Evolutionary conservation across 2,888 invertebrate genomes (phyloP).

Genomic region (Tupiocoris notatus): DNA sequence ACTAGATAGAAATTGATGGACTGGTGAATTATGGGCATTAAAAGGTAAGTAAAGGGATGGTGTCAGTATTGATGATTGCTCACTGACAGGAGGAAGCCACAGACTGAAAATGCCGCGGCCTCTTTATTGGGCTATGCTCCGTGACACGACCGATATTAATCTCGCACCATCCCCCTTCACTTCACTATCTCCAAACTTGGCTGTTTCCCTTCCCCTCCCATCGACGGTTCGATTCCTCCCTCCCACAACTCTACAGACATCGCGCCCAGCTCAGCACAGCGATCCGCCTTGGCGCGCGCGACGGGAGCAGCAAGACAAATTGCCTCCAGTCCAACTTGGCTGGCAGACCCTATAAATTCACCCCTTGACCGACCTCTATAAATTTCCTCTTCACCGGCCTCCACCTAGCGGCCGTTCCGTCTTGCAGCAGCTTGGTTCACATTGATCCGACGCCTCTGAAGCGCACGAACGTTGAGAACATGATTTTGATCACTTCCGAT

Average conservation of each 20-base stretch:
- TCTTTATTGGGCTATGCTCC: slow-evolving; percentile 27
- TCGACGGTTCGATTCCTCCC: not conserved
- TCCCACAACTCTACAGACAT: not conserved
- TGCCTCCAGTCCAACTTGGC: slow-evolving; percentile 37
- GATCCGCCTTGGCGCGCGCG: slow-evolving; percentile 1
- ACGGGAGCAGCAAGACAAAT: slow-evolving; percentile 27
- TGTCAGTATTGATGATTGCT: not conserved
- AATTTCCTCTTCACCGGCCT: slow-evolving; percentile 13
- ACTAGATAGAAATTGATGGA: too few relatives aligned
- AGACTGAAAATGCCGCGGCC: slow-evolving; percentile 15
- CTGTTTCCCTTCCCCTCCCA: slow-evolving; percentile 5
- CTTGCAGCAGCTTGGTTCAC: not conserved
- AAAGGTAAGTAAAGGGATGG: too few relatives aligned
- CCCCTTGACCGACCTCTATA: slow-evolving; percentile 35
- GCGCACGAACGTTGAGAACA: too few relatives aligned
- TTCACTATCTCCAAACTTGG: not conserved
- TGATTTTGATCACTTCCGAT: too few relatives aligned
- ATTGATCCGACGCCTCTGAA: not conserved
- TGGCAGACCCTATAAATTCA: slow-evolving; percentile 37
- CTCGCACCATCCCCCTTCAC: not conserved
- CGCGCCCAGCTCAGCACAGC: not conserved
- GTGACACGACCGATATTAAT: slow-evolving; percentile 37
- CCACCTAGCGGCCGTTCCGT: not conserved
- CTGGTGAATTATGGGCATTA: too few relatives aligned
- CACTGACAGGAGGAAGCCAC: slow-evolving; percentile 22